Percentiles rank a stretch among this genome's conserved stretches.
phyloP scores from a whole-genome alignment of 2,113 vertebrate species.

The Pagrus major region DNA sequence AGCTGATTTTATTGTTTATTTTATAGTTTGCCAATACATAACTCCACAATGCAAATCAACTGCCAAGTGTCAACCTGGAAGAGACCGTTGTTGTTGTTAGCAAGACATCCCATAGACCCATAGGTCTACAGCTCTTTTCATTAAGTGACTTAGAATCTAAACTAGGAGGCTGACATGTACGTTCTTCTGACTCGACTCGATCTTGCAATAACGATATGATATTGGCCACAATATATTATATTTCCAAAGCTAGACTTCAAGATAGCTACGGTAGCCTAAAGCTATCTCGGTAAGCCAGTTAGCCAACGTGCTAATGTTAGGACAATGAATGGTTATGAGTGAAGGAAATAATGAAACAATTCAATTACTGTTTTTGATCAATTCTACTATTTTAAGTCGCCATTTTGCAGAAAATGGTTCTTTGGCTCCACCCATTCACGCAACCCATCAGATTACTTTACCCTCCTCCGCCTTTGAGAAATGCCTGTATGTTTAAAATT shows the following conservation, averaged over 20 bases:
- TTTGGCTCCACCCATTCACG: not conserved
- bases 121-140: not conserved
- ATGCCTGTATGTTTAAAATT: not conserved
- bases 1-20: not conserved
- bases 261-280: not conserved
- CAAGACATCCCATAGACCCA: too few relatives aligned
- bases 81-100: too few relatives aligned
- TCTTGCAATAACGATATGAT: not conserved
- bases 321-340: not conserved
- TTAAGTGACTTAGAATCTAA: not conserved
- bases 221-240: not conserved
- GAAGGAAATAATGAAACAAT: not conserved
- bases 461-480: not conserved
- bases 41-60: too few relatives aligned
- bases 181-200: not conserved
- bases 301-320: not conserved
- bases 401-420: not conserved
- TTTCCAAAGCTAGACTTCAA: not conserved
- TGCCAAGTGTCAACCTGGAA: too few relatives aligned
- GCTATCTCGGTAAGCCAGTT: not conserved
- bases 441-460: not conserved
- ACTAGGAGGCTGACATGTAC: not conserved
- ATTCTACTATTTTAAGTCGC: not conserved
- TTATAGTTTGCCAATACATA: too few relatives aligned
- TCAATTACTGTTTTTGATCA: too few relatives aligned